Conservation (phyloP, 2,113 vertebrate species). For the pig (Sus scrofa) region DNA sequence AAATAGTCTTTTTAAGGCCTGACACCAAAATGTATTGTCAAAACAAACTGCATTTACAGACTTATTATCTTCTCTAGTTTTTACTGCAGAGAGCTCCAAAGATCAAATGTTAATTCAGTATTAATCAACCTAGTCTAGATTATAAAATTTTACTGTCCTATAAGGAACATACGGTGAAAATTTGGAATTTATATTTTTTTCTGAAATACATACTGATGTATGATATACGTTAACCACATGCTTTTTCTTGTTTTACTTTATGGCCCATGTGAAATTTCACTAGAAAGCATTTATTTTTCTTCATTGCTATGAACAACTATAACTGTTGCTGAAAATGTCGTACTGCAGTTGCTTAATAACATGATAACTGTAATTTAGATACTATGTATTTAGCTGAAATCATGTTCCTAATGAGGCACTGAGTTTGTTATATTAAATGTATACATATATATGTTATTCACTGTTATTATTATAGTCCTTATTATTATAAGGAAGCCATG, state of each 20-base stretch:
- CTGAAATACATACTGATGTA: neutral
- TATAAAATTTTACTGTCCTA: neutral
- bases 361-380: neutral
- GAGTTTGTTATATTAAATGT: neutral
- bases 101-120: neutral
- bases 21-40: neutral
- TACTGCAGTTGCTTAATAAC: neutral
- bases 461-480: neutral
- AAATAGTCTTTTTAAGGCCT: neutral
- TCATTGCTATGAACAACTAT: neutral
- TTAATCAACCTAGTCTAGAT: neutral
- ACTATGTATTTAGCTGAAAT: neutral
- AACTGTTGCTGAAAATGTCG: neutral
- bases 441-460: neutral
- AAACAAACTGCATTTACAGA: neutral
- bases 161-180: neutral
- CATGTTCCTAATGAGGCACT: neutral
- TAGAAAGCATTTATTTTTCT: neutral
- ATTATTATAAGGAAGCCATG: neutral
- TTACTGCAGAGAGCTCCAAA: neutral
- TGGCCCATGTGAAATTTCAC: neutral
- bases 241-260: neutral
- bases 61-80: neutral
- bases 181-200: neutral
- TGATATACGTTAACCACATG: neutral